Evolutionary conservation across 2,888 invertebrate species (phyloP).

Genomic region (Xestia xanthographa): DNA sequence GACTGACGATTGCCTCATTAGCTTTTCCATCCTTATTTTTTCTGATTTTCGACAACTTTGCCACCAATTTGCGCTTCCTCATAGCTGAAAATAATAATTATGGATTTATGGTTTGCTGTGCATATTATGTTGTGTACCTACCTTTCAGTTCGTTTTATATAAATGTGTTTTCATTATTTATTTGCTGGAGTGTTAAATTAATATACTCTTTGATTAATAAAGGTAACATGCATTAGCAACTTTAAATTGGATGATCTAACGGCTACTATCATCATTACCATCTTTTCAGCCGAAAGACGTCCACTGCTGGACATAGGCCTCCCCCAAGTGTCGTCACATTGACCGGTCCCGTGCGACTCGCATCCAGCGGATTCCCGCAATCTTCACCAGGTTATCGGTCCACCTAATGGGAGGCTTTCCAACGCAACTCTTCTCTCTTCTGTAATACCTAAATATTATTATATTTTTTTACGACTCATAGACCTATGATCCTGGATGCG

Average conservation of each 20-base stretch:
- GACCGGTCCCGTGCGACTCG: no score
- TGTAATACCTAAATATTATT: no score
- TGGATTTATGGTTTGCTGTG: not conserved
- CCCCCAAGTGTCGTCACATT: no score
- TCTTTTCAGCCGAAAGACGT: no score
- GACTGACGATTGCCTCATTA: conserved; percentile 10
- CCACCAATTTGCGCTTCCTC: conserved; percentile 49
- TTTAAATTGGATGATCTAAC: no score
- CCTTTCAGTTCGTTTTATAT: not conserved
- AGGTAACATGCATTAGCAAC: not conserved
- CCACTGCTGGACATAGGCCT: no score
- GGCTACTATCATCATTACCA: not conserved
- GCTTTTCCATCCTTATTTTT: conserved; percentile 3
- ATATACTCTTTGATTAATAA: not conserved
- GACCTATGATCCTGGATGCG: not conserved
- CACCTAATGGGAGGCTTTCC: no score
- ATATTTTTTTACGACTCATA: not conserved
- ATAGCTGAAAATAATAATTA: conserved; percentile 43
- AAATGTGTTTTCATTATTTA: not conserved
- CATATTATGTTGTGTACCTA: not conserved
- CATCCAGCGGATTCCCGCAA: no score
- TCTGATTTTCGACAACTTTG: conserved; percentile 40
- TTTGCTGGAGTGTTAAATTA: not conserved
- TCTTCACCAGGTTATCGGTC: no score
- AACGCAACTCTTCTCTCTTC: not conserved